phyloP scores from a whole-genome alignment of 2,888 invertebrate genomes.

The Julus scandinavius region DNA sequence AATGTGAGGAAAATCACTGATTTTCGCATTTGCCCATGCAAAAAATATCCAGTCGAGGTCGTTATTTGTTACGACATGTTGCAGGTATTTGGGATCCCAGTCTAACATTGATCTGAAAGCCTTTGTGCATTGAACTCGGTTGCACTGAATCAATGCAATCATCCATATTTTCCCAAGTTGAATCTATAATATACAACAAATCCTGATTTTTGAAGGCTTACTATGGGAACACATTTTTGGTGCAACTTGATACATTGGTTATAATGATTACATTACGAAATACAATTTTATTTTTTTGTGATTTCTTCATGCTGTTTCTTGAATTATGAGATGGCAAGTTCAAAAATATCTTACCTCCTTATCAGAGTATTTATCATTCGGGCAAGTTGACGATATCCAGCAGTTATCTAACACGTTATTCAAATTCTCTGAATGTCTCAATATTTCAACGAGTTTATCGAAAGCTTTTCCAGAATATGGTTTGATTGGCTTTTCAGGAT shows the following conservation, averaged over 20 bases:
- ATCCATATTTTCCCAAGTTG: constrained; percentile 22
- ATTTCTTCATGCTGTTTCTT: no score
- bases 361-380: neutral
- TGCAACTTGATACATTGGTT: no score
- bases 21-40: neutral
- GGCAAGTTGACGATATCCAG: neutral
- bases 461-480: neutral
- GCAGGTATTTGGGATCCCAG: neutral
- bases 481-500: constrained; percentile 34
- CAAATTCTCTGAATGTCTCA: neutral
- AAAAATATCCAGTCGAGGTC: neutral
- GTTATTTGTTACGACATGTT: neutral
- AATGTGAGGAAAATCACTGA: neutral
- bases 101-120: constrained; percentile 11
- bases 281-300: no score
- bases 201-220: no score
- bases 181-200: no score
- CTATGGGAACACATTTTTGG: no score
- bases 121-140: neutral
- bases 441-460: neutral
- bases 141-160: constrained; percentile 49
- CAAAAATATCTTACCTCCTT: neutral
- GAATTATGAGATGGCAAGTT: no score
- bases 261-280: no score
- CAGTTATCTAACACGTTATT: neutral